Evolutionary conservation across 64 coral and sea anemone genomes (phyloP).

Genomic region (Stylophora pistillata): DNA sequence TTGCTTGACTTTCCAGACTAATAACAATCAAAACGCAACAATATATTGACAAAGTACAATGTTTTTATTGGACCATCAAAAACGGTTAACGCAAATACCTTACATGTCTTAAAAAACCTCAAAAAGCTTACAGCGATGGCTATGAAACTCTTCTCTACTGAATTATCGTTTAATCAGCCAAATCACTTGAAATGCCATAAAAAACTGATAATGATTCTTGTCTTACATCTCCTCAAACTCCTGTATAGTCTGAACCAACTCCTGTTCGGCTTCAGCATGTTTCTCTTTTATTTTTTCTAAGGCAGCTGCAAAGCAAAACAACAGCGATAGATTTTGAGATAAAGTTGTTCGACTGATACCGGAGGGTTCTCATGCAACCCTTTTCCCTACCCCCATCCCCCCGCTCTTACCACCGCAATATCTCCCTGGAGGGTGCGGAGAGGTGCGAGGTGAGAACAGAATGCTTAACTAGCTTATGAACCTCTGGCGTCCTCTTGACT

Average conservation of each 20-base stretch:
- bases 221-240: conserved; percentile 75
- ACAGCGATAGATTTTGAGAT: neutral
- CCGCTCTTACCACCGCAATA: no score
- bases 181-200: neutral
- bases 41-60: neutral
- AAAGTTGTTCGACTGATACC: no score
- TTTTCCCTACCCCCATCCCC: no score
- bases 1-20: neutral
- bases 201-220: neutral
- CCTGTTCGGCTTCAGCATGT: conserved; percentile 55
- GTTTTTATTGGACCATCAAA: neutral
- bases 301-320: conserved; percentile 57
- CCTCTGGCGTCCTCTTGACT: no score
- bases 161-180: neutral
- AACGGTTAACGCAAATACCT: neutral
- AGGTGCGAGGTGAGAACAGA: no score
- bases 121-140: neutral
- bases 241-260: conserved; percentile 56
- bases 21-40: neutral
- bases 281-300: conserved; percentile 75
- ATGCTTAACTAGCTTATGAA: no score
- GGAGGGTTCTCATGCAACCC: no score
- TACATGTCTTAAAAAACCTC: neutral
- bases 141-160: neutral
- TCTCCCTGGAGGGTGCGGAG: no score